Evolutionary conservation across 1,140 invertebrate genomes (phyloP), one percentile per base, ranked within the genome.

Genomic region (Notospermus geniculatus): DNA sequence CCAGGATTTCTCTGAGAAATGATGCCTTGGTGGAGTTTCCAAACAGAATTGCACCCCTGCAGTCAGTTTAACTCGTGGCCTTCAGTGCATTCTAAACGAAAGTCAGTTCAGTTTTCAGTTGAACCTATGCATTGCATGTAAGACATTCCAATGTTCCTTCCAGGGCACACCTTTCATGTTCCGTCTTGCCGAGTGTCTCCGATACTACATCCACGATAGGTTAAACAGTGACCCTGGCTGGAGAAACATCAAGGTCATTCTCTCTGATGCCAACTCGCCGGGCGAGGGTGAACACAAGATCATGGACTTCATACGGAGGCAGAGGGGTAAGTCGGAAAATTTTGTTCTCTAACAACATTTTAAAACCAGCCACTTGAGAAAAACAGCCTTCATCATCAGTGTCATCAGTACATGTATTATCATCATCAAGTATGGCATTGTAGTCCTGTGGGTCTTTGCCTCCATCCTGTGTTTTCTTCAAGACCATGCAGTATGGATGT

Each of bases 231-330:
- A 98, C 82, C 91, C 95, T 28, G 95, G 93, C 0, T 99, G 97
- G 97, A 89, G 88, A 73, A 88, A 89, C 41, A 89, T 99, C 58
- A 95, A 96, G 72, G 83, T 98, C 0, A 95, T 99, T 70, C 84
- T 99, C 17, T 98, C 95, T 13, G 97, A 99, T 85, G 96, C 97
- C 1, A 99, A 97, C 86, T 94, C 95, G 9, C 96, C 96, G 15
- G 96, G 96, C 22, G 96, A 99, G 84, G 96, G 96, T 23, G 96
- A 99, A 82, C 96, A 99, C 76, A 99, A 98, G 83, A 98, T 99
- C 69, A 98, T 98, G 96, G 95, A 99, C 82, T 99, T 88, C 79
- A 97, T 99, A 67, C 85, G 97, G n/a, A 88, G 88, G 72, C 96
- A 98, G 83, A 87, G 95, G 85, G 88, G 88, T 89, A 70, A 66